Conservation (phyloP, 2,888 invertebrate genomes). For the Sarcophaga caerulescens region DNA sequence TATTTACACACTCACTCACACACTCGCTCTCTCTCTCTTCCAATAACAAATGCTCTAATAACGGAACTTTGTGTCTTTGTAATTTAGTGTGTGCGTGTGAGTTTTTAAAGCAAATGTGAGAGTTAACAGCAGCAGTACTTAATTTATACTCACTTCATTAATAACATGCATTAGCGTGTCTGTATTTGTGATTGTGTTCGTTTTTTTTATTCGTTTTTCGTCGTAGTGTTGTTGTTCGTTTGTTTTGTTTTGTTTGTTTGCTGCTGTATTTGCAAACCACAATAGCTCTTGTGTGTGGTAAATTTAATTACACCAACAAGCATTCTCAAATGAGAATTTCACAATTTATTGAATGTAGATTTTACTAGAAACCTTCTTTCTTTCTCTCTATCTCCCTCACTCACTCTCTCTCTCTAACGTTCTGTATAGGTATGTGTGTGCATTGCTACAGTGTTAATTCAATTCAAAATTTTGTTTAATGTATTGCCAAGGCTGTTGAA, state of each 20-base stretch:
- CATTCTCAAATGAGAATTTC: slow-evolving; percentile 26
- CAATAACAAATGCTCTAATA: too few species aligned
- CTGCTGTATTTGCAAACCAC: slow-evolving; percentile 16
- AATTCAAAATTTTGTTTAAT: slow-evolving; percentile 7
- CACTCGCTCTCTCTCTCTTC: too few species aligned
- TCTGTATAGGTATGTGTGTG: too few species aligned
- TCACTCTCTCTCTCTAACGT: too few species aligned
- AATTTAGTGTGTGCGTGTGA: too few species aligned
- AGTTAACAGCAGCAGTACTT: background rate
- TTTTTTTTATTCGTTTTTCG: too few species aligned
- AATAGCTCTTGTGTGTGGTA: slow-evolving; percentile 22
- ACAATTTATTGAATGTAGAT: background rate
- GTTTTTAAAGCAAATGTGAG: too few species aligned
- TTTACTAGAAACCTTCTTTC: background rate
- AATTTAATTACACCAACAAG: slow-evolving; percentile 35
- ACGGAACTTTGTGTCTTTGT: too few species aligned
- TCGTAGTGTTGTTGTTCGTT: background rate
- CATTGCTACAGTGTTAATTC: background rate
- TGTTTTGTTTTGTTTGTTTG: background rate
- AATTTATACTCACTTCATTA: slow-evolving; percentile 17
- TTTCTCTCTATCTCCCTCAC: background rate
- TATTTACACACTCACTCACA: too few species aligned
- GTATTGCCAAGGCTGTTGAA: background rate
- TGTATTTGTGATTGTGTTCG: too few species aligned
- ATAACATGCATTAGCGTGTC: too few species aligned